These are phyloP conservation scores for Calycopis cecrops DNA, from an alignment of 1,140 invertebrate species.

Conservation along the genomic window DNA sequence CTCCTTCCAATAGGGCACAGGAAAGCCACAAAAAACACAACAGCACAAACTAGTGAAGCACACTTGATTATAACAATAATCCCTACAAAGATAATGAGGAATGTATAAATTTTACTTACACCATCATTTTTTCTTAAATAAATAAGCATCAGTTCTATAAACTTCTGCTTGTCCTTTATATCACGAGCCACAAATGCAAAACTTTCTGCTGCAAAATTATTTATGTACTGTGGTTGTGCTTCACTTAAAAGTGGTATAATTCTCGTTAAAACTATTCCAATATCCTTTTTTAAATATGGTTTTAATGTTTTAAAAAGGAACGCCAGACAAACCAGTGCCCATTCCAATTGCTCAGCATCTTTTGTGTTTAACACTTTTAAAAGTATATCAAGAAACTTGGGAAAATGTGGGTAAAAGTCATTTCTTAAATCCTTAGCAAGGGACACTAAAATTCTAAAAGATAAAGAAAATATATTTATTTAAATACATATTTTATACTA, in stretches of 20 bases:
- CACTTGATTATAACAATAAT: too few relatives aligned
- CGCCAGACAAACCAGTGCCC: slow-evolving; percentile 87
- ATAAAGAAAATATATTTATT: slow-evolving; percentile 23
- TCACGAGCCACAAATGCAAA: slow-evolving; percentile 95
- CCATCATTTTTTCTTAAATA: slow-evolving; percentile 80
- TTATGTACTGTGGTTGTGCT: slow-evolving; percentile 85
- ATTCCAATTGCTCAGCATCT: slow-evolving; percentile 88
- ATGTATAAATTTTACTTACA: slow-evolving; percentile 70
- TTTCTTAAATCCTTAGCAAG: slow-evolving; percentile 89
- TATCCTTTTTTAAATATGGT: slow-evolving; percentile 87
- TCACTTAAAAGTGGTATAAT: slow-evolving; percentile 85
- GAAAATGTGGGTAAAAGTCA: slow-evolving; percentile 91
- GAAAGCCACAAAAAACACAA: too few relatives aligned
- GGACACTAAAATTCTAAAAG: slow-evolving; percentile 86
- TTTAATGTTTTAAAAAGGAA: slow-evolving; percentile 93
- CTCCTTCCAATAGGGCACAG: too few relatives aligned
- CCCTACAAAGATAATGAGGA: slow-evolving; percentile 1
- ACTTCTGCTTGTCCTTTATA: slow-evolving; percentile 85
- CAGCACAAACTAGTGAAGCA: too few relatives aligned
- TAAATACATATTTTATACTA: neutral
- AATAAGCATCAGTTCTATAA: slow-evolving; percentile 83
- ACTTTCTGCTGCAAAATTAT: slow-evolving; percentile 94
- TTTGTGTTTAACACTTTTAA: slow-evolving; percentile 85
- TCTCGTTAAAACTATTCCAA: slow-evolving; percentile 82
- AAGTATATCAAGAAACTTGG: slow-evolving; percentile 80